phyloP scores from a whole-genome alignment of 2,797 vertebrate genomes.

The Hippopotamyrus pictus region DNA sequence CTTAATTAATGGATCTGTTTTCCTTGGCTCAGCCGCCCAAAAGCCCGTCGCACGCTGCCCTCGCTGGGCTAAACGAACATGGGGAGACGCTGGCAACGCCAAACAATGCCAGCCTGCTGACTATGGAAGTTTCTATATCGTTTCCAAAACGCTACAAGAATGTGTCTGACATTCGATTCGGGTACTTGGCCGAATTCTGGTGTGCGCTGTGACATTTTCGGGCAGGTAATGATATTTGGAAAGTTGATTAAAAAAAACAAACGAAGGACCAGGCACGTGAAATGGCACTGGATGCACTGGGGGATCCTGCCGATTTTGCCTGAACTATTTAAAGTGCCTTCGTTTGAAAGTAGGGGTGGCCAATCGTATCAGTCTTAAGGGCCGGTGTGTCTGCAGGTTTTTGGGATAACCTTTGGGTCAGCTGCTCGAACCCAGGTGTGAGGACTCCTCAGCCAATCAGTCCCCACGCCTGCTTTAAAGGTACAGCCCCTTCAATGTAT shows the following conservation, averaged over 20 bases:
- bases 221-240: background rate
- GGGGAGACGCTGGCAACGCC: background rate
- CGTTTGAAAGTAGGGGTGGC: background rate
- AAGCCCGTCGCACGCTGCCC: background rate
- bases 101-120: background rate
- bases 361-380: background rate
- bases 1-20: conserved; percentile 23
- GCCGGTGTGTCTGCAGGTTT: background rate
- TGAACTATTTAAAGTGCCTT: background rate
- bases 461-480: background rate
- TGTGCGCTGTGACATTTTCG: background rate
- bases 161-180: background rate
- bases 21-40: background rate
- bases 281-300: background rate
- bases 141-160: background rate
- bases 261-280: background rate
- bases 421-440: background rate
- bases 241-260: background rate
- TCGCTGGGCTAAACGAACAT: background rate
- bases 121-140: background rate
- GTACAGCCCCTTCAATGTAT: background rate
- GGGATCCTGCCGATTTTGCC: background rate
- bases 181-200: background rate
- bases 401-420: background rate
- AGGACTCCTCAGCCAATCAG: background rate